These are phyloP conservation scores for Schizaphis graminum DNA, from an alignment of 2,888 invertebrate genomes.

Conservation along the genomic window DNA sequence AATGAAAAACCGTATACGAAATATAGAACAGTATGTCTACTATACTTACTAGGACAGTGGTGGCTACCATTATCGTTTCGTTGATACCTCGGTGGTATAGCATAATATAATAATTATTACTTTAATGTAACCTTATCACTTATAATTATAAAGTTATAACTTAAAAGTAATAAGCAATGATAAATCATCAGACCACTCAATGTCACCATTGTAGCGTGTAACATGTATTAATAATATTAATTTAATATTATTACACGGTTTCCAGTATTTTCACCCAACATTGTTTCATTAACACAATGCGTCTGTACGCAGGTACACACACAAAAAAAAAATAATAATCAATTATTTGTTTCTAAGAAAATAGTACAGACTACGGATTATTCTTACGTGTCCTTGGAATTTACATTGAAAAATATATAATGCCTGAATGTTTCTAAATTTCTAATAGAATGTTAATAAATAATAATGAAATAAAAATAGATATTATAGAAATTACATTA, in stretches of 20 bases:
- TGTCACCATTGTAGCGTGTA: neutral
- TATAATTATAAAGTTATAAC: neutral
- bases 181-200: neutral
- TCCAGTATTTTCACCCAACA: neutral
- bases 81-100: neutral
- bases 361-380: neutral
- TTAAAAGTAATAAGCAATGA: neutral
- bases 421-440: neutral
- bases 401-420: neutral
- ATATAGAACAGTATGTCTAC: neutral
- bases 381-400: neutral
- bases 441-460: neutral
- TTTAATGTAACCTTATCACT: neutral
- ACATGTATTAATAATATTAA: constrained; percentile 1
- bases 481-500: neutral
- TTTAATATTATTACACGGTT: neutral
- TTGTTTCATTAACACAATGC: neutral
- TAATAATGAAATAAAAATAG: neutral
- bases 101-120: neutral
- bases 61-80: neutral
- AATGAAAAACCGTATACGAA: neutral
- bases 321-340: neutral
- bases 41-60: neutral
- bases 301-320: neutral
- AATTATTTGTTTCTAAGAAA: neutral